Evolutionary conservation across 2,888 invertebrate genomes (phyloP).

Genomic region (Hesperia comma): DNA sequence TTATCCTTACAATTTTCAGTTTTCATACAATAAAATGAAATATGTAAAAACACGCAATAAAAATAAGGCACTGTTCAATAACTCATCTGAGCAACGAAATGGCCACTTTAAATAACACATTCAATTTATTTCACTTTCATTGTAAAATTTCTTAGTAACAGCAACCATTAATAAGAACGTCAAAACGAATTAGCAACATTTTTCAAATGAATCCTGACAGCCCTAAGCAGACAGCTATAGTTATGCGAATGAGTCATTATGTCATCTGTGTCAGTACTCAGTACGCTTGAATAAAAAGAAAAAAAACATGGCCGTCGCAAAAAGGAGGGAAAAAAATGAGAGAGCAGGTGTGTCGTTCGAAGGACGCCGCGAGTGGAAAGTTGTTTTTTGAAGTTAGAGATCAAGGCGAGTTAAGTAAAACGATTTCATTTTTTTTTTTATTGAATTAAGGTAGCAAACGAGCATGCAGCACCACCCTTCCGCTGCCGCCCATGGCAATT

Average conservation of each 20-base stretch:
- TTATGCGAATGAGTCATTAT: conserved; percentile 56
- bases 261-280: no score
- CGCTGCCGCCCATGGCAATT: no score
- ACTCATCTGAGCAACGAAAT: background rate
- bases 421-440: conserved; percentile 7
- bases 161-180: conserved; percentile 38
- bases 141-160: conserved; percentile 32
- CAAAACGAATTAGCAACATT: conserved; percentile 25
- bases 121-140: conserved; percentile 9
- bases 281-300: conserved; percentile 45
- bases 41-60: no score
- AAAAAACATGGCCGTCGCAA: conserved; percentile 55
- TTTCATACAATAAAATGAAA: no score
- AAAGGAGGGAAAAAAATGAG: conserved; percentile 54
- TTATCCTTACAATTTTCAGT: no score
- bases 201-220: conserved; percentile 49
- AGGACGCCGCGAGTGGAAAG: conserved; percentile 62
- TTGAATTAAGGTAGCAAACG: no score
- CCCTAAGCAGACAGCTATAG: conserved; percentile 53
- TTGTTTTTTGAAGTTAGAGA: conserved; percentile 54
- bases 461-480: no score
- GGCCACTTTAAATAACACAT: conserved; percentile 3
- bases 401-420: conserved; percentile 41
- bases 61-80: background rate
- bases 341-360: conserved; percentile 59